These are phyloP conservation scores for Pseudomugil gertrudae DNA, from an alignment of 2,797 vertebrate genomes.

Conservation along the genomic window DNA sequence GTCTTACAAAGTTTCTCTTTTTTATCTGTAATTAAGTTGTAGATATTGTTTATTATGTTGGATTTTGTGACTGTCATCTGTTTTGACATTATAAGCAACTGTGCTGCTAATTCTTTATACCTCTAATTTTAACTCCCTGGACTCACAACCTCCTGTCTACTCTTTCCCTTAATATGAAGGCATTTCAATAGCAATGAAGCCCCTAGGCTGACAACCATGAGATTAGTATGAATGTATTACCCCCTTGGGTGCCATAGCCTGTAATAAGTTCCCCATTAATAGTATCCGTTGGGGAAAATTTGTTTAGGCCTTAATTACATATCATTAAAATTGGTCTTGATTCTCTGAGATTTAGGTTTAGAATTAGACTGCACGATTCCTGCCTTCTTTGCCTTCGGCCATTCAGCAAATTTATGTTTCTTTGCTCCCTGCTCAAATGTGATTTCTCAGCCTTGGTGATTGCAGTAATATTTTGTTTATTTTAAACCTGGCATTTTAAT, in stretches of 20 bases:
- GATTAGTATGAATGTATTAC: conserved; percentile 87
- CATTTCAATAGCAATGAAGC: conserved; percentile 80
- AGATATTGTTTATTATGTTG: conserved; percentile 46
- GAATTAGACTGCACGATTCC: conserved; percentile 73
- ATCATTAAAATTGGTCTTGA: conserved; percentile 84
- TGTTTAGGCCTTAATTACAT: conserved; percentile 86
- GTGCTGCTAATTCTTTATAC: conserved; percentile 70
- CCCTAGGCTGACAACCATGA: conserved; percentile 82
- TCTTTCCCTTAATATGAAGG: conserved; percentile 81
- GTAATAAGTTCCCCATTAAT: conserved; percentile 87
- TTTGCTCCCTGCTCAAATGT: conserved; percentile 48
- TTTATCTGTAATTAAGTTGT: conserved; percentile 39
- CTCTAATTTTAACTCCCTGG: conserved; percentile 77
- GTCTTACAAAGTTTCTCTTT: not conserved
- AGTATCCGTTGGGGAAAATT: conserved; percentile 83
- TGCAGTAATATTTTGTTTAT: conserved; percentile 36
- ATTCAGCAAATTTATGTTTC: conserved; percentile 65
- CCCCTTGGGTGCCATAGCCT: conserved; percentile 84
- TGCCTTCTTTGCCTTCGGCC: conserved; percentile 61
- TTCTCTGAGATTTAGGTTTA: conserved; percentile 79
- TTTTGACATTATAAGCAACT: conserved; percentile 70
- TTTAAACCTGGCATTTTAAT: conserved; percentile 24
- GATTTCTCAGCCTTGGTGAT: conserved; percentile 55
- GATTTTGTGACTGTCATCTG: conserved; percentile 58
- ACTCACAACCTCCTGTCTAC: conserved; percentile 76